Percentiles rank a stretch among this genome's conserved stretches.
phyloP scores from a whole-genome alignment of 2,797 vertebrate genomes.

The Hemitrygon akajei region DNA sequence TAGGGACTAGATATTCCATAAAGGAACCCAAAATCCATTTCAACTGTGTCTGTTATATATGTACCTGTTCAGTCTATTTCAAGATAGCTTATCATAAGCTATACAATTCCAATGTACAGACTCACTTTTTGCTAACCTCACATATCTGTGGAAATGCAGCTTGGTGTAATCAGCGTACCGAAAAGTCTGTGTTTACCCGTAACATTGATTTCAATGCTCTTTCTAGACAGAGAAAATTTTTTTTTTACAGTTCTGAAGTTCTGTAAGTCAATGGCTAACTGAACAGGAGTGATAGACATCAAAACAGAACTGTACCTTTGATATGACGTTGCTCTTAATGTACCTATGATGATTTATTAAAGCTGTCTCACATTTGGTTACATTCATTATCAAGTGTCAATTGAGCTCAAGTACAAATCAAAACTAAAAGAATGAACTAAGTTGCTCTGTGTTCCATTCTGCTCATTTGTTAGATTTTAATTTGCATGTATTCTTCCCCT shows the following conservation, averaged over 20 bases:
- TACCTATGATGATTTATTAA: neutral
- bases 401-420: neutral
- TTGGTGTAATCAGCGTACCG: neutral
- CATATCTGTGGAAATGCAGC: neutral
- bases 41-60: neutral
- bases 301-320: neutral
- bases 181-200: slow-evolving; percentile 16
- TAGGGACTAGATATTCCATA: neutral
- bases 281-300: neutral
- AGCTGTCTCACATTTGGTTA: neutral
- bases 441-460: neutral
- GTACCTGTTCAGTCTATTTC: neutral
- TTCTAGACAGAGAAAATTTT: neutral
- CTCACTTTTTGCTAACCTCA: neutral
- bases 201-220: neutral
- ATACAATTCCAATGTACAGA: neutral
- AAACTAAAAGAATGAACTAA: neutral
- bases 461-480: slow-evolving; percentile 12
- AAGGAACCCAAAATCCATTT: neutral
- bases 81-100: neutral
- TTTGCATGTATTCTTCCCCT: neutral
- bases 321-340: neutral
- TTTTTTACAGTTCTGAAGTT: neutral
- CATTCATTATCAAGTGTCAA: neutral
- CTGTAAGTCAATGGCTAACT: neutral